Conservation (phyloP, 2,888 invertebrate species). For the Pachymerium ferrugineum region DNA sequence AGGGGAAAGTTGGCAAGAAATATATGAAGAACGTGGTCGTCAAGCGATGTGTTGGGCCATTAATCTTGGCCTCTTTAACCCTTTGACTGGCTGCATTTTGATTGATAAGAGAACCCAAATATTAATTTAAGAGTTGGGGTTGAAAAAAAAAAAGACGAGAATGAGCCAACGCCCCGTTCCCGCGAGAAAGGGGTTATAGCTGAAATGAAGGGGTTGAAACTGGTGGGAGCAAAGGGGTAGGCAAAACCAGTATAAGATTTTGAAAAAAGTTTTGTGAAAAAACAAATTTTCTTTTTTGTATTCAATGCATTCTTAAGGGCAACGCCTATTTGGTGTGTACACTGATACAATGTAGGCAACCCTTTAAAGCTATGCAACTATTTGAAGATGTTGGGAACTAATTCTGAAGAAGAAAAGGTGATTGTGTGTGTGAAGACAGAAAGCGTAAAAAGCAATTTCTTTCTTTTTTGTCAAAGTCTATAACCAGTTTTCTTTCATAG, state of each 20-base stretch:
- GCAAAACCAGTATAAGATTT: neutral
- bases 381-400: neutral
- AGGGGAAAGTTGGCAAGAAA: neutral
- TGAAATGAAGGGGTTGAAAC: neutral
- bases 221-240: neutral
- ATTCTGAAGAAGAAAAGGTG: neutral
- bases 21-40: conserved; percentile 14
- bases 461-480: too few relatives aligned
- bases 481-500: too few relatives aligned
- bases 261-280: conserved; percentile 1
- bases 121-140: conserved; percentile 10
- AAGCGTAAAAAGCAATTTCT: too few relatives aligned
- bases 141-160: neutral
- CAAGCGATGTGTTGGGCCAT: neutral
- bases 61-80: conserved; percentile 21
- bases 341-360: neutral
- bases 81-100: conserved; percentile 18
- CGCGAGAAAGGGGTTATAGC: conserved; percentile 5
- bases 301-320: neutral
- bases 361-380: neutral
- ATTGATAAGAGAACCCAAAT: conserved; percentile 28
- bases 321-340: neutral
- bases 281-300: neutral
- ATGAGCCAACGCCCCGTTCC: neutral
- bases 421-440: neutral